These are phyloP conservation scores for Australoheros facetus DNA, from an alignment of 2,797 vertebrate species.

Conservation along the genomic window DNA sequence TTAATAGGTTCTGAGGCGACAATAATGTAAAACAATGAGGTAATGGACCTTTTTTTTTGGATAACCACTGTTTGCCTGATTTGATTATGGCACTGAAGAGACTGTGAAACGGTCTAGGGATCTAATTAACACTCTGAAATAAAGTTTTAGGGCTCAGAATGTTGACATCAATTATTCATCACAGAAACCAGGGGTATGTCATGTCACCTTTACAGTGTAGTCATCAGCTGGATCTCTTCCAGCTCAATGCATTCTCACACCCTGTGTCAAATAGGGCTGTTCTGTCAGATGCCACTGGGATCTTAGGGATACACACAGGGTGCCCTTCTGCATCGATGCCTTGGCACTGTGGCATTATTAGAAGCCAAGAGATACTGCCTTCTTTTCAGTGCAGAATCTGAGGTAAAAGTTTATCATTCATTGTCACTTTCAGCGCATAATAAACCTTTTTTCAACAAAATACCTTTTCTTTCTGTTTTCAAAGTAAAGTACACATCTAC, in stretches of 20 bases:
- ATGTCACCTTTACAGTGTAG: background rate
- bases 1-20: background rate
- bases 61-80: background rate
- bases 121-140: conserved; percentile 1
- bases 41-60: background rate
- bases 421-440: background rate
- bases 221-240: background rate
- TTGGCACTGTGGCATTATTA: background rate
- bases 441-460: background rate
- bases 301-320: background rate
- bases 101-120: background rate
- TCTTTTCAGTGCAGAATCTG: background rate
- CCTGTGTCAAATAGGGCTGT: background rate
- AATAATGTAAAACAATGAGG: background rate
- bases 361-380: background rate
- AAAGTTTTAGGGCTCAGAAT: background rate
- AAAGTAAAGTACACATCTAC: too few species aligned
- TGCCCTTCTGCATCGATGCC: background rate
- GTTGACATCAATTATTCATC: conserved; percentile 1
- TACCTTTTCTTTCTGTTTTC: too few species aligned
- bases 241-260: background rate
- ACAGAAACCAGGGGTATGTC: background rate
- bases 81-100: background rate
- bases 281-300: background rate
- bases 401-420: background rate